These are phyloP conservation scores for Rana temporaria DNA, from an alignment of 2,113 vertebrate genomes.

Conservation along the genomic window DNA sequence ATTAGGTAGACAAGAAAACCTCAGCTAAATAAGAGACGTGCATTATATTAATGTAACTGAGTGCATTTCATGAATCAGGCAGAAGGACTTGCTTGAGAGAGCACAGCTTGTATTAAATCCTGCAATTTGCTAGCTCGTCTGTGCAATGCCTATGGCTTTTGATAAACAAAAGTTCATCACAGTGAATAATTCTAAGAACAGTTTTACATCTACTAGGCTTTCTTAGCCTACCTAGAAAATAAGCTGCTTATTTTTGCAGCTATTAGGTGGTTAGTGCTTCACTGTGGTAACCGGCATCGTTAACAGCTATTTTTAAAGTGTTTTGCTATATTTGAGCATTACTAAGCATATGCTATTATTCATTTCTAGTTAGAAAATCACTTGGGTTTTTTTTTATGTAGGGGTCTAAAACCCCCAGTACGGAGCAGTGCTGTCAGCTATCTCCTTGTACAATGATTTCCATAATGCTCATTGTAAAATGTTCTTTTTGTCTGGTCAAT, in stretches of 20 bases:
- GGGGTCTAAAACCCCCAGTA: no score
- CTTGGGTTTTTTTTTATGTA: not conserved
- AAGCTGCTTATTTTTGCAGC: conserved; percentile 17
- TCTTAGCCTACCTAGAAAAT: not conserved
- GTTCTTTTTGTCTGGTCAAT: not conserved
- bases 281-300: not conserved
- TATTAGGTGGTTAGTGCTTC: not conserved
- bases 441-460: not conserved
- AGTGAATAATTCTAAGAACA: conserved; percentile 25
- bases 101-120: conserved; percentile 37
- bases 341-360: not conserved
- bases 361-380: not conserved
- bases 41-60: conserved; percentile 29
- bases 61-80: conserved; percentile 4
- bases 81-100: conserved; percentile 12
- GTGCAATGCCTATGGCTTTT: conserved; percentile 24
- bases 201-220: conserved; percentile 1
- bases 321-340: no score
- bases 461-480: not conserved
- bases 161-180: conserved; percentile 14
- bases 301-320: not conserved
- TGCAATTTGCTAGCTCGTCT: conserved; percentile 15
- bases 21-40: not conserved
- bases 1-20: conserved; percentile 42
- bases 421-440: not conserved